These are phyloP conservation scores for Labeo rohita DNA, from an alignment of 2,113 vertebrate species.

Conservation along the genomic window DNA sequence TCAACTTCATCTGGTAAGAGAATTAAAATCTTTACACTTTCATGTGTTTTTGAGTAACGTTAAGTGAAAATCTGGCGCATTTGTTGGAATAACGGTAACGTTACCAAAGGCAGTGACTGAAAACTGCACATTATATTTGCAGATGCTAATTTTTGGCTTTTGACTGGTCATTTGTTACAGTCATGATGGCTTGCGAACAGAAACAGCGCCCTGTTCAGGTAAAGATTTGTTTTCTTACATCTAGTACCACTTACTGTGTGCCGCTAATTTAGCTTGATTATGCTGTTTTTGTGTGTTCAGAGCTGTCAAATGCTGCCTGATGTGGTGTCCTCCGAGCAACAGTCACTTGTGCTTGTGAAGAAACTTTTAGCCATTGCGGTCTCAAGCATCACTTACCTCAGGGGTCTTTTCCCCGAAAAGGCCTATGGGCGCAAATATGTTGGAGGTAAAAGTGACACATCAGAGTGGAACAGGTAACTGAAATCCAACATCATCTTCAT, in stretches of 20 bases:
- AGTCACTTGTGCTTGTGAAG: conserved; percentile 89
- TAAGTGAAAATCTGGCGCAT: neutral
- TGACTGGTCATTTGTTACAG: neutral
- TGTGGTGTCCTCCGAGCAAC: conserved; percentile 83
- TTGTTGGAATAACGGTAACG: neutral
- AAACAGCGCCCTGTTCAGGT: conserved; percentile 65
- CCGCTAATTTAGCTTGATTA: neutral
- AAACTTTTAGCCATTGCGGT: conserved; percentile 91
- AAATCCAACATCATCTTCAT: neutral
- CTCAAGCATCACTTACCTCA: conserved; percentile 93
- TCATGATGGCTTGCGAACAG: conserved; percentile 69
- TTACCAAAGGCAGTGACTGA: neutral
- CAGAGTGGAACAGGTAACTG: neutral
- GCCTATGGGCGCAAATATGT: conserved; percentile 92
- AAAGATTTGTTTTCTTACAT: neutral
- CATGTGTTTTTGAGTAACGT: neutral
- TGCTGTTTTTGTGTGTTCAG: conserved; percentile 63
- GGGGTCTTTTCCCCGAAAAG: conserved; percentile 92
- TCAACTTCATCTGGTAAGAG: neutral
- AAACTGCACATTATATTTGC: neutral
- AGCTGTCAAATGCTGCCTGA: conserved; percentile 79
- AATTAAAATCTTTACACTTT: neutral
- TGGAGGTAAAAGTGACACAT: conserved; percentile 80
- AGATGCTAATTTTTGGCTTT: neutral
- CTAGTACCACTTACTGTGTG: neutral